Percentiles rank a stretch among this genome's conserved stretches.
Evolutionary conservation across 92 coral and sea anemone species (phyloP).

Genomic region (Parazoanthus swiftii): DNA sequence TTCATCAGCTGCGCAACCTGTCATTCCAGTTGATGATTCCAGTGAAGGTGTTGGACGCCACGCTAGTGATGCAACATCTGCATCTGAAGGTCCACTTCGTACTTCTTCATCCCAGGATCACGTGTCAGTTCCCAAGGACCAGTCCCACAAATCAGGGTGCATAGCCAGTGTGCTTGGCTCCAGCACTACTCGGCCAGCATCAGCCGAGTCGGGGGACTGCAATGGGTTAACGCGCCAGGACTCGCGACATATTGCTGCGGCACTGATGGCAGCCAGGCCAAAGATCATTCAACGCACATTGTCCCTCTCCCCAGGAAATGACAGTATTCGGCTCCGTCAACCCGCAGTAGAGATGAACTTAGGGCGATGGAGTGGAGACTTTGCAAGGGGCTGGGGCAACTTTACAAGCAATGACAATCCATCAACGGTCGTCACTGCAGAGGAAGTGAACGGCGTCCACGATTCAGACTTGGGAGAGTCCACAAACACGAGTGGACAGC

Average conservation of each 20-base stretch:
- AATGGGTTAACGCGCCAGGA: constrained; percentile 44
- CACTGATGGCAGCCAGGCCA: constrained; percentile 52
- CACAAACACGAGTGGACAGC: background rate
- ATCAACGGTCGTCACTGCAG: constrained; percentile 44
- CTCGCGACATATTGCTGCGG: constrained; percentile 60
- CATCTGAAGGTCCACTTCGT: background rate
- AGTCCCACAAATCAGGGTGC: background rate
- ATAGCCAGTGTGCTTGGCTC: background rate
- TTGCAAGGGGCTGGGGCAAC: constrained; percentile 52
- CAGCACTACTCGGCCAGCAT: constrained; percentile 29
- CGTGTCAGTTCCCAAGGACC: background rate
- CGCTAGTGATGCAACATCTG: background rate
- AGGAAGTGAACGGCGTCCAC: constrained; percentile 20
- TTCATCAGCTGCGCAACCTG: background rate
- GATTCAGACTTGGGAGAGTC: background rate
- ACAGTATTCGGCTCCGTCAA: constrained; percentile 56
- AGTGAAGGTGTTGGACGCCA: background rate
- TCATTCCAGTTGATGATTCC: background rate
- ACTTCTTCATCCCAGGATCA: background rate
- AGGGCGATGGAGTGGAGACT: constrained; percentile 45
- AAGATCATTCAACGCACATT: constrained; percentile 46
- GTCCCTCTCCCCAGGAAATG: constrained; percentile 44
- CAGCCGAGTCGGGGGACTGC: constrained; percentile 21
- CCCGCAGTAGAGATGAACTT: constrained; percentile 63
- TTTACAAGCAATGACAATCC: constrained; percentile 43